Evolutionary conservation across 2,113 vertebrate species (phyloP), one percentile per base, ranked within the genome.

Genomic region (Clarias batrachus): DNA sequence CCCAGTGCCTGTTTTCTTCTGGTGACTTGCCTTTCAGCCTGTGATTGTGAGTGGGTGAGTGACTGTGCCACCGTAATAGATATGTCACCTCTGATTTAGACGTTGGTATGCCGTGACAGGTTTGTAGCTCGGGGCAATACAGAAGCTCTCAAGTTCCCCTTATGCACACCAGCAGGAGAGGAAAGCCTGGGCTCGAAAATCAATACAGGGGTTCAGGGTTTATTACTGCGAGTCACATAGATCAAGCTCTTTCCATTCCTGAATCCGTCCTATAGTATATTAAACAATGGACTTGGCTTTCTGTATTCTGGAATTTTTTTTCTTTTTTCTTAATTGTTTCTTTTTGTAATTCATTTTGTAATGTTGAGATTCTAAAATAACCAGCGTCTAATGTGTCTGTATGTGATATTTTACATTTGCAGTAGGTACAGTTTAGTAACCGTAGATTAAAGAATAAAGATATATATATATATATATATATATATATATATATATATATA

Each of bases 71-170:
- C 81, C 70, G 19, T 74, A 81, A 88, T 85, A 88, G 83, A 89
- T 70, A 84, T 89, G 88, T 81, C 83, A 86, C 82, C 66, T 86
- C 65, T 66, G 73, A 87, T 89, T 86, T 89, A 87, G 86, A 81
- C 0, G 5, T 65, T 65, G 41, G 23, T 23, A 65, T 74, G 48
- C 82, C 25, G 63, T 86, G 86, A 87, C 89, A 68, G 80, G 30
- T 33, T n/a, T 77, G 63, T 73, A 63, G 25, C 62, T 57, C 27
- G 56, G 63, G 76, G 56, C 41, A 65, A 80, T 14, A 25, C 77
- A 56, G 56, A 81, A 81, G 8, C 27, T 25, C 57, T 70, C 17
- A 68, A 33, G 70, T 63, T 85, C 59, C 60, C 30, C 30, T 76
- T 2, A 16, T 65, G 16, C 83, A 59, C 73, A 76, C 59, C 54